Evolutionary conservation across 2,113 vertebrate species (phyloP), one percentile per base, ranked within the genome.

Genomic region (Capra hircus): DNA sequence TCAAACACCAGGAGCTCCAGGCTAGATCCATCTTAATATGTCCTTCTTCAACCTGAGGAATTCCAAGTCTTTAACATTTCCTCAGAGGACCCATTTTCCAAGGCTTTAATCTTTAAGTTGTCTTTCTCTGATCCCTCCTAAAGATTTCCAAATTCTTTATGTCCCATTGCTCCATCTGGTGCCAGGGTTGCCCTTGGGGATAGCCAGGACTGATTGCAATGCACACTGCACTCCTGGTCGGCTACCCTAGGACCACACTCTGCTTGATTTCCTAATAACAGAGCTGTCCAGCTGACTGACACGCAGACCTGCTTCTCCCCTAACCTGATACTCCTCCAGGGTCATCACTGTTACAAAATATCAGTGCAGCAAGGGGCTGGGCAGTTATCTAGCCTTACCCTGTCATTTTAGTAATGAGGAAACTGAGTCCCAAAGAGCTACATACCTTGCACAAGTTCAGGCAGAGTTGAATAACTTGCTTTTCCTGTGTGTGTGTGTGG

Each of bases 331-430:
- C 25, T 57, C 62, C 89, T 71, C 27, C 59, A 85, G 95, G 96
- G 88, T 85, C 90, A 52, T 82, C n/a, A 1, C 96, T 74, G 86
- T 95, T 77, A 57, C 81, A 78, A n/a, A 96, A 95, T 81, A 77
- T 96, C 95, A 90, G 30, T 14, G 59, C 85, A 62, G 85, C 59
- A 92, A 98, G 96, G 53, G 59, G 59, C 90, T 95, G 64, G 59
- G 64, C 10, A 17, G 78, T 93, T 88, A 90, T 43, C 21, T 43
- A 60, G 74, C 91, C 50, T 91, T 90, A 78, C 59, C 50, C 36
- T 94, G 85, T 94, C 88, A 96, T 97, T 92, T 95, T 78, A 95
- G 91, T 95, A 90, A 82, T 33, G 92, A 98, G 93, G 92, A 96
- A 97, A 95, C 84, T 93, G 92, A 96, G 77, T 94, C 96, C 77